Evolutionary conservation across 2,797 vertebrate genomes (phyloP).

Genomic region (Eurystomus glaucurus): DNA sequence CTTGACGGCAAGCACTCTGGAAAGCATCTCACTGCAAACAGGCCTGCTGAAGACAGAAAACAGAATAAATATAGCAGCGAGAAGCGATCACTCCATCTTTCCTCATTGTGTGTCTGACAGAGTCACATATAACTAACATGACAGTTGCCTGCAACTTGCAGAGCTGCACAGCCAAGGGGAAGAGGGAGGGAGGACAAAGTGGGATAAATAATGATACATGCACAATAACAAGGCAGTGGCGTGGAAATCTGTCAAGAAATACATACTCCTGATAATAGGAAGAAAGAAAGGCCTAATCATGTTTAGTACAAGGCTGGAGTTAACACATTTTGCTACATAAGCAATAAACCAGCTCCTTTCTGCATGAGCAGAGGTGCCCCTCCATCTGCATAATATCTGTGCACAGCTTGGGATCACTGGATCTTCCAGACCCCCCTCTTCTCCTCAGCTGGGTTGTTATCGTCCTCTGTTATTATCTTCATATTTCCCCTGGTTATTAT

Average conservation of each 20-base stretch:
- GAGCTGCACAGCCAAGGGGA: neutral
- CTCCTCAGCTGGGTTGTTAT: conserved; percentile 53
- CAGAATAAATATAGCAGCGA: neutral
- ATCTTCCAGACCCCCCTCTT: conserved; percentile 43
- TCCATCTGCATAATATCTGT: conserved; percentile 29
- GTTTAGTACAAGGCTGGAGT: conserved; percentile 11
- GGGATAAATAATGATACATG: conserved; percentile 26
- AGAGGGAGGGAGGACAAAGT: neutral
- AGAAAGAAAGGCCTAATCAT: conserved; percentile 16
- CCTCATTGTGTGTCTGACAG: neutral
- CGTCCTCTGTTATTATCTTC: conserved; percentile 62
- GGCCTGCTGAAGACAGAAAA: neutral
- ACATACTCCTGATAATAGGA: neutral
- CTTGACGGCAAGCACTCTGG: neutral
- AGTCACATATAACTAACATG: neutral
- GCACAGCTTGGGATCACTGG: conserved; percentile 56
- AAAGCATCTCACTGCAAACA: neutral
- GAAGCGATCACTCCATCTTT: conserved; percentile 29
- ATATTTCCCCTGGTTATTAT: conserved; percentile 67
- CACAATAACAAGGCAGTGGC: neutral
- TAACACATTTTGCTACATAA: neutral
- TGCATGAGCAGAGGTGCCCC: neutral
- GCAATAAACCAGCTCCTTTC: conserved; percentile 16
- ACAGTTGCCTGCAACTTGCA: neutral
- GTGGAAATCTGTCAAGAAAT: conserved; percentile 54